phyloP scores from a whole-genome alignment of 2,113 vertebrate genomes.

The Gavia stellata region DNA sequence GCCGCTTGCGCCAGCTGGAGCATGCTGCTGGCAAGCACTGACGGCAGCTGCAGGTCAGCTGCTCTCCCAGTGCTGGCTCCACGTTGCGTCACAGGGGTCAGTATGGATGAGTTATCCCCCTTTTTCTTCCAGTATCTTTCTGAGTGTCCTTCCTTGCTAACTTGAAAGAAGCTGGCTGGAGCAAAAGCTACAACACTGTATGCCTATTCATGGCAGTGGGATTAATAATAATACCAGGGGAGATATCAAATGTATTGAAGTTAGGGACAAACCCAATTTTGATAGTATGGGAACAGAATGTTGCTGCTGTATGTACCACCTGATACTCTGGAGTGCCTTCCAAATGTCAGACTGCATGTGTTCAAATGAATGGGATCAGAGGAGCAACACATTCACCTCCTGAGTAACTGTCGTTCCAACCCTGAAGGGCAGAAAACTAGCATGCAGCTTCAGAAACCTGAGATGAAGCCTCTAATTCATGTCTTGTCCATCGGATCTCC shows the following conservation, averaged over 20 bases:
- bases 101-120: not conserved
- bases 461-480: not conserved
- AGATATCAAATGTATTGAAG: not conserved
- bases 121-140: not conserved
- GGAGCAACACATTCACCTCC: not conserved
- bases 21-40: not conserved
- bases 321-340: not conserved
- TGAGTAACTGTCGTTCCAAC: not conserved
- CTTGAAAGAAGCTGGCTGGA: not conserved
- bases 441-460: not conserved
- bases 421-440: not conserved
- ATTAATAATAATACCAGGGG: not conserved
- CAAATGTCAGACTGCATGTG: not conserved
- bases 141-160: not conserved
- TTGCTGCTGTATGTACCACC: not conserved
- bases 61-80: not conserved
- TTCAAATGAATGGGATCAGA: not conserved
- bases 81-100: fast-evolving
- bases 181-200: not conserved
- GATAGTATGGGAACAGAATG: not conserved
- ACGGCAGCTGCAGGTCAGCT: not conserved
- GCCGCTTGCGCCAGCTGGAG: not conserved
- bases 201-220: not conserved
- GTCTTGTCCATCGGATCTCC: fast-evolving
- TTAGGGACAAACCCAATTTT: not conserved